phyloP scores from a whole-genome alignment of 2,113 vertebrate species.

The Heteronetta atricapilla region DNA sequence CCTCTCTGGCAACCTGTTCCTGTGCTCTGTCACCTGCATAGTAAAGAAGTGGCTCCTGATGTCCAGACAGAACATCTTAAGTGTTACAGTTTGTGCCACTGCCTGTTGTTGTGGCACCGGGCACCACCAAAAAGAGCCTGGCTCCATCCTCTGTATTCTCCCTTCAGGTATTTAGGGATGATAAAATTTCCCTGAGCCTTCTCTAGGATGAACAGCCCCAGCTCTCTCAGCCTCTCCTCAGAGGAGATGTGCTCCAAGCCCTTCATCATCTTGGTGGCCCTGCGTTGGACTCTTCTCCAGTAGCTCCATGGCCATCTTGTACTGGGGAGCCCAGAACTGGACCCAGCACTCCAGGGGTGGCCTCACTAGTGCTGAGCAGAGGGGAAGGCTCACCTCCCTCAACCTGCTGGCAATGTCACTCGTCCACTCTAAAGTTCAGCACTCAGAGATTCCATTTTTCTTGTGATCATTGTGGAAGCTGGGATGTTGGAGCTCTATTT shows the following conservation, averaged over 20 bases:
- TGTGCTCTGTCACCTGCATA: neutral
- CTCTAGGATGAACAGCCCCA: neutral
- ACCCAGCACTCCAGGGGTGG: neutral
- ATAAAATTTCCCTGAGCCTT: neutral
- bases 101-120: neutral
- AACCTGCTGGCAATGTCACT: neutral
- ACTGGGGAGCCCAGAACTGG: neutral
- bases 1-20: neutral
- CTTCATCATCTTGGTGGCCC: neutral
- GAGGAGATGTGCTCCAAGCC: neutral
- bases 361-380: neutral
- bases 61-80: neutral
- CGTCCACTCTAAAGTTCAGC: neutral
- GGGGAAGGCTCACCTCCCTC: neutral
- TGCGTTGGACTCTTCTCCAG: neutral
- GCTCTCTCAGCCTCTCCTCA: neutral
- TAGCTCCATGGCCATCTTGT: neutral
- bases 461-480: neutral
- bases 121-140: neutral
- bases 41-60: neutral
- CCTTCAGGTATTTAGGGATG: neutral
- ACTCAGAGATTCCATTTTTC: neutral
- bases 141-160: neutral
- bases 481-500: neutral
- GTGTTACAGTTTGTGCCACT: neutral